Percentiles rank a stretch among this genome's conserved stretches.
Evolutionary conservation across 2,797 vertebrate genomes (phyloP).

Genomic region (Melanitta fusca): DNA sequence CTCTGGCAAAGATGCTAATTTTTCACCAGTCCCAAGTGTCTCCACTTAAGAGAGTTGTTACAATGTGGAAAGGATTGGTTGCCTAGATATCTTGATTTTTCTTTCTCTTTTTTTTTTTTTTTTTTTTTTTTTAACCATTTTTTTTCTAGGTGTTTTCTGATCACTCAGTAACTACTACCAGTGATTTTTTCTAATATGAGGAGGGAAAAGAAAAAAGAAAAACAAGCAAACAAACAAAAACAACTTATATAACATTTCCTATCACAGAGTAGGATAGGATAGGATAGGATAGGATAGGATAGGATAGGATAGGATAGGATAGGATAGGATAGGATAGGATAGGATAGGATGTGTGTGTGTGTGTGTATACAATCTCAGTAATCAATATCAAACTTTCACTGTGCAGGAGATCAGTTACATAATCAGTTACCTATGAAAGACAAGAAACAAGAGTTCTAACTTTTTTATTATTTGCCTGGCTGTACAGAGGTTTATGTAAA

Average conservation of each 20-base stretch:
- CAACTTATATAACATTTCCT: background rate
- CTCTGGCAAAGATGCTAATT: conserved; percentile 34
- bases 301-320: background rate
- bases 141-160: background rate
- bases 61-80: background rate
- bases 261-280: background rate
- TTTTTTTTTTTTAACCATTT: background rate
- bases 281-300: background rate
- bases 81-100: conserved; percentile 24
- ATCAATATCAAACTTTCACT: background rate
- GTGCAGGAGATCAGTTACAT: background rate
- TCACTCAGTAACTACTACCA: background rate
- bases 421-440: background rate
- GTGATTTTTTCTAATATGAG: background rate
- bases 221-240: too few species aligned
- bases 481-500: background rate
- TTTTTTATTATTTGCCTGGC: background rate
- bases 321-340: background rate
- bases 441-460: background rate
- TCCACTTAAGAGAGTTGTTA: background rate
- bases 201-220: background rate
- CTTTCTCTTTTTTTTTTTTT: background rate
- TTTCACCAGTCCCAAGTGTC: conserved; percentile 7
- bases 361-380: background rate
- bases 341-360: background rate